A percentile compares a stretch with the other conserved stretches of the same genome.
These are phyloP conservation scores for Orchesella flavescens DNA, from an alignment of 2,888 invertebrate genomes.

Conservation along the genomic window DNA sequence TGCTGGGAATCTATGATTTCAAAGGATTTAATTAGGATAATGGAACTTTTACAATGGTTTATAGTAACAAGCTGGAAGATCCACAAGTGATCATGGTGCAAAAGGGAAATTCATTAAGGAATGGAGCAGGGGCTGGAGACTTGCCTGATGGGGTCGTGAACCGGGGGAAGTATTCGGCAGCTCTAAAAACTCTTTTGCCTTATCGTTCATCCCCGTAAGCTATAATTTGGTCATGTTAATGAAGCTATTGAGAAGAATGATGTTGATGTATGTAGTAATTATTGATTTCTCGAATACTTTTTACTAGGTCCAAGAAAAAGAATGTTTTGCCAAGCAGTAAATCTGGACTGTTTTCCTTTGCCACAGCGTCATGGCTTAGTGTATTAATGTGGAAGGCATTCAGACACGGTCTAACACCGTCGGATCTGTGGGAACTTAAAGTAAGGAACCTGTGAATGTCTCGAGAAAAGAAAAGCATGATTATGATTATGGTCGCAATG, in stretches of 20 bases:
- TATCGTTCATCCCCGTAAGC: constrained; percentile 55
- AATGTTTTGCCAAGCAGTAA: constrained; percentile 71
- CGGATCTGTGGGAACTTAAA: constrained; percentile 73
- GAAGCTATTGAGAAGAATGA: too few relatives aligned
- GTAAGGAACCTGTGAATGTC: constrained; percentile 57
- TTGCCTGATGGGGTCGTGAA: neutral
- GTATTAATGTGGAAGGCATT: constrained; percentile 75
- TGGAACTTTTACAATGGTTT: neutral
- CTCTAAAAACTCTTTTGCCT: constrained; percentile 65
- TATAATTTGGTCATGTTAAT: neutral
- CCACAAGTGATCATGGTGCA: neutral
- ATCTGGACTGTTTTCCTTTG: constrained; percentile 74
- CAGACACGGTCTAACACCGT: constrained; percentile 73
- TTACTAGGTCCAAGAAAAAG: constrained; percentile 54
- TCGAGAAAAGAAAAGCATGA: too few relatives aligned
- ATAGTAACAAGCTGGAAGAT: neutral
- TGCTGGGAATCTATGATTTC: too few relatives aligned
- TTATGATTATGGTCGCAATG: too few relatives aligned
- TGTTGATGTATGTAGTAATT: too few relatives aligned
- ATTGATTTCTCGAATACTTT: too few relatives aligned
- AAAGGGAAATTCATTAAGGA: neutral
- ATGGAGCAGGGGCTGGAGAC: constrained; percentile 28
- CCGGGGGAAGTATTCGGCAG: constrained; percentile 61
- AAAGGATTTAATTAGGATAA: too few relatives aligned
- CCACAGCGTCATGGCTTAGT: constrained; percentile 74